Evolutionary conservation across 2,888 invertebrate species (phyloP).

Genomic region (Pseudococcus jackbeardsleyi): DNA sequence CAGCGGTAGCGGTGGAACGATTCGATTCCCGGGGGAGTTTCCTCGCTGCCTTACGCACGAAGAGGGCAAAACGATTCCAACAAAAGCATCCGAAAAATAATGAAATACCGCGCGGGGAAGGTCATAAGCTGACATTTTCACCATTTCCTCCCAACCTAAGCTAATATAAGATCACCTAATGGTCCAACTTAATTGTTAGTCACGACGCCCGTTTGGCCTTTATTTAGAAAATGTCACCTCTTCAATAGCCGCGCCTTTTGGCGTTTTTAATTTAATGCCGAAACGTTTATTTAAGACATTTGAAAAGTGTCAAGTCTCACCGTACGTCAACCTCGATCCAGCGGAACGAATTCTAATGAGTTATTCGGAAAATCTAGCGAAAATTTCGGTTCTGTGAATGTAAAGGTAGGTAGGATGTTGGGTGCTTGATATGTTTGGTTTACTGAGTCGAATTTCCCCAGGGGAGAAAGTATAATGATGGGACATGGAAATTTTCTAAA

Average conservation of each 20-base stretch:
- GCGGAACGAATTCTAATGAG: conserved; percentile 33
- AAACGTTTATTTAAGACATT: conserved; percentile 52
- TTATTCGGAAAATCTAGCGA: not conserved
- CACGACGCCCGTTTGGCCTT: conserved; percentile 63
- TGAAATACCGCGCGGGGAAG: conserved; percentile 46
- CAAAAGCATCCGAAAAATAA: conserved; percentile 50
- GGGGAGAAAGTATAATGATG: no score
- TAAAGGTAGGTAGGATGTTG: not conserved
- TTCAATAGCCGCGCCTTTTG: conserved; percentile 28
- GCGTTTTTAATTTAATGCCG: conserved; percentile 53
- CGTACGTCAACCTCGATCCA: not conserved
- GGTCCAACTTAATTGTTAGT: conserved; percentile 65
- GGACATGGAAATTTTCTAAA: no score
- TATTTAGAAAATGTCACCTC: conserved; percentile 61
- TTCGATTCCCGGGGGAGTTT: conserved; percentile 59
- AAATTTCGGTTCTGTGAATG: not conserved
- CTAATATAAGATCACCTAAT: conserved; percentile 59
- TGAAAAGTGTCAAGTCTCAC: conserved; percentile 30
- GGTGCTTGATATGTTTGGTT: no score
- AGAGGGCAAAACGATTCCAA: conserved; percentile 60
- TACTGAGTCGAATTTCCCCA: no score
- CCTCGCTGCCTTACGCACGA: conserved; percentile 51
- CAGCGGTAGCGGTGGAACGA: conserved; percentile 23
- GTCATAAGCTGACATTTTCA: conserved; percentile 59
- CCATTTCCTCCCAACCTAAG: conserved; percentile 46